Percentiles rank a stretch among this genome's conserved stretches.
These are phyloP conservation scores for Eupithecia abbreviata DNA, from an alignment of 2,888 invertebrate genomes.

Conservation along the genomic window DNA sequence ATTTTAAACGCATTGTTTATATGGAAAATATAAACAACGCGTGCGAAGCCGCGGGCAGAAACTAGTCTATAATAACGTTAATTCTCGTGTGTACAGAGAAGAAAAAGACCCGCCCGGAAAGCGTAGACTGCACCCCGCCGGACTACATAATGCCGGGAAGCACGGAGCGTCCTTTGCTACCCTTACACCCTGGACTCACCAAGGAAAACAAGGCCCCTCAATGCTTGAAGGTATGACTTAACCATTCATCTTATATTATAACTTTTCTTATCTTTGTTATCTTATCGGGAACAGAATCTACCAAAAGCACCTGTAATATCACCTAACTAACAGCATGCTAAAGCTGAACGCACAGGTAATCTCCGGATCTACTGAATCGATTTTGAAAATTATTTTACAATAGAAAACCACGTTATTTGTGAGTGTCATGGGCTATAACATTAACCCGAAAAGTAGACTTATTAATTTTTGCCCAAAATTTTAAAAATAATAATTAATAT, in stretches of 20 bases:
- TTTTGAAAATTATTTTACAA: no score
- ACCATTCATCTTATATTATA: not conserved
- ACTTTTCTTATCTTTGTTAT: not conserved
- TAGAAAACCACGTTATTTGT: no score
- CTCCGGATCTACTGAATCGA: no score
- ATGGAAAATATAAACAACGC: no score
- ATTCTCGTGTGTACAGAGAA: conserved; percentile 85
- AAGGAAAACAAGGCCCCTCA: conserved; percentile 95
- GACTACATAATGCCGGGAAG: conserved; percentile 97
- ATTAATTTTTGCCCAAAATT: no score
- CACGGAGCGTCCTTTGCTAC: conserved; percentile 93
- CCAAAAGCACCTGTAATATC: not conserved
- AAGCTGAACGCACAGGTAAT: no score
- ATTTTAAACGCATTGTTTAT: no score
- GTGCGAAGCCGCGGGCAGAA: not conserved
- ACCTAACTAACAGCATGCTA: not conserved
- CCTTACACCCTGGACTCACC: conserved; percentile 92
- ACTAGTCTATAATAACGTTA: not conserved
- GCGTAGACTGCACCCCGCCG: conserved; percentile 98
- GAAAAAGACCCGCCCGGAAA: conserved; percentile 94
- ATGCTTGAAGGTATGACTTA: conserved; percentile 88
- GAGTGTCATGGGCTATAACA: no score
- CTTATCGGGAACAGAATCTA: not conserved
- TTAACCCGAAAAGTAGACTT: no score
- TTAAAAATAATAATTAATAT: no score